phyloP scores from a whole-genome alignment of 2,888 invertebrate genomes.

The Eupelmus urozonus region DNA sequence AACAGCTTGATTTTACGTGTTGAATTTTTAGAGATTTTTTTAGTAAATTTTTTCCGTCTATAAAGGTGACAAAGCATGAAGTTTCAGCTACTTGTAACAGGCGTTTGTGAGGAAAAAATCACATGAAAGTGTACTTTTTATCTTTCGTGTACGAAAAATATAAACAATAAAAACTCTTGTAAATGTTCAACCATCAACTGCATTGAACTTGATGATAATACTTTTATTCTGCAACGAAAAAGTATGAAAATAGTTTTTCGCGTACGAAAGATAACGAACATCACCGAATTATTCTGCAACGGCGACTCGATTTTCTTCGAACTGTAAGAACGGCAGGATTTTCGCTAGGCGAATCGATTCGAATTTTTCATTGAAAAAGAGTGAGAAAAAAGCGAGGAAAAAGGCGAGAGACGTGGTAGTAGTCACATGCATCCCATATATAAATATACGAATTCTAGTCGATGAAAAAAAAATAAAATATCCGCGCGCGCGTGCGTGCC shows the following conservation, averaged over 20 bases:
- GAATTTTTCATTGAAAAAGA: neutral
- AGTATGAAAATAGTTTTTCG: too few species aligned
- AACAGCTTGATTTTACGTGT: too few species aligned
- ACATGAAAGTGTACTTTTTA: constrained; percentile 17
- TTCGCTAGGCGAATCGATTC: constrained; percentile 1
- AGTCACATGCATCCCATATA: constrained; percentile 71
- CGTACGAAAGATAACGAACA: neutral
- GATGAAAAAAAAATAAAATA: constrained; percentile 69
- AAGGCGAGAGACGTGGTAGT: constrained; percentile 61
- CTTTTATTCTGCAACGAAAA: constrained; percentile 41
- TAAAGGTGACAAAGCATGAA: neutral
- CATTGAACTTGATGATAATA: neutral
- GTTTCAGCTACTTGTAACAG: constrained; percentile 2
- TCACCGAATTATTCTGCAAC: neutral
- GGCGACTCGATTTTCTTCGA: neutral
- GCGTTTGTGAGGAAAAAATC: neutral
- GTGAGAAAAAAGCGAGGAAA: constrained; percentile 1
- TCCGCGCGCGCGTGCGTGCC: constrained; percentile 49
- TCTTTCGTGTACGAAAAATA: constrained; percentile 4
- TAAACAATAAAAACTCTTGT: neutral
- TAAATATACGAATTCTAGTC: constrained; percentile 77
- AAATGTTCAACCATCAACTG: too few species aligned
- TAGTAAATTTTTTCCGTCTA: constrained; percentile 28
- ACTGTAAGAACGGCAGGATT: neutral
- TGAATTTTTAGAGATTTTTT: neutral